These are phyloP conservation scores for Andrena bucephala DNA, from an alignment of 2,888 invertebrate species.

Conservation along the genomic window DNA sequence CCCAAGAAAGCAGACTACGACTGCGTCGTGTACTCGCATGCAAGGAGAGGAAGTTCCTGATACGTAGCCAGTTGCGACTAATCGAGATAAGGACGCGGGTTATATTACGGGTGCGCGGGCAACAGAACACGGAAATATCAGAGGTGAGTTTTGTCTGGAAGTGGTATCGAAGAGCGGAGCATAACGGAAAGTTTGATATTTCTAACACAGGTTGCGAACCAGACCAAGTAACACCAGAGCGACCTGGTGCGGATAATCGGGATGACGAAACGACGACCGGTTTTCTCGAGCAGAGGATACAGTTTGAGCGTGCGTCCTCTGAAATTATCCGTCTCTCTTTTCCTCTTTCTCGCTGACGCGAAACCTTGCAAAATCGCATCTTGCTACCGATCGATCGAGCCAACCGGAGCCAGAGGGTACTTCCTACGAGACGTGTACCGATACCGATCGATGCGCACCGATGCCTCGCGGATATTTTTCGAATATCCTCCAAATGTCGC, in stretches of 20 bases:
- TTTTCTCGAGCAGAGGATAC: constrained; percentile 69
- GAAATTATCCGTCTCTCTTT: constrained; percentile 58
- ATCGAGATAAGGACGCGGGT: constrained; percentile 38
- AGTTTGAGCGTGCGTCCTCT: constrained; percentile 66
- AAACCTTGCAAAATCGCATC: constrained; percentile 51
- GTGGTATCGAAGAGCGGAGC: constrained; percentile 14
- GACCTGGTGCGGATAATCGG: constrained; percentile 68
- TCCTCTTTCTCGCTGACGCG: constrained; percentile 29
- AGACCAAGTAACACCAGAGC: constrained; percentile 66
- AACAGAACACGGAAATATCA: constrained; percentile 56
- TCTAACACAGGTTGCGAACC: constrained; percentile 57
- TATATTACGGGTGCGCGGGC: not conserved
- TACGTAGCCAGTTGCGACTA: constrained; percentile 39
- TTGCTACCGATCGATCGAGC: constrained; percentile 50
- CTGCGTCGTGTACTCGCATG: not conserved
- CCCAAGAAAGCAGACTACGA: not conserved
- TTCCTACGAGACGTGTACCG: constrained; percentile 46
- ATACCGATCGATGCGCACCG: constrained; percentile 55
- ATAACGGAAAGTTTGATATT: constrained; percentile 64
- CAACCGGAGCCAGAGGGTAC: constrained; percentile 43
- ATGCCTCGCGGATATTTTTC: constrained; percentile 46
- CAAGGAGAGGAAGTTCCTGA: not conserved
- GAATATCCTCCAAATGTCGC: constrained; percentile 25
- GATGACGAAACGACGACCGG: constrained; percentile 74
- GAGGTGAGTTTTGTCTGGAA: constrained; percentile 53